Conservation (phyloP, 2,888 invertebrate genomes). For the Nudaria mundana region DNA sequence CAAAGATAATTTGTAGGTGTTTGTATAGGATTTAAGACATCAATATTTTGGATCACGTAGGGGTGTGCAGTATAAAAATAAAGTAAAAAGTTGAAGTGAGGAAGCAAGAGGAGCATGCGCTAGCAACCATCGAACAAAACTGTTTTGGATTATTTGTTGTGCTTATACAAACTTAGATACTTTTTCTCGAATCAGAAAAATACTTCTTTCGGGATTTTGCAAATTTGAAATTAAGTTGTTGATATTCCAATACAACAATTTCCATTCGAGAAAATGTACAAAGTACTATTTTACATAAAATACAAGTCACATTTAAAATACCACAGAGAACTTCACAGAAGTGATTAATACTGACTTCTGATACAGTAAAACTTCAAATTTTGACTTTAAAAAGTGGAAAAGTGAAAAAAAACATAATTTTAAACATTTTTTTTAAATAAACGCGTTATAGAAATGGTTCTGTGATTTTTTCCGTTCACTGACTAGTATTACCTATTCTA, state of each 20-base stretch:
- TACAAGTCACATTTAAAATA: constrained; percentile 31
- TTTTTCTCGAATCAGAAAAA: constrained; percentile 25
- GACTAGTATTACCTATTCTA: too few species aligned
- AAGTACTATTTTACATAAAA: constrained; percentile 31
- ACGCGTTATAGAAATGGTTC: too few species aligned
- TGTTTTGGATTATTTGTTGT: constrained; percentile 30
- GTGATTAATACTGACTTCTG: constrained; percentile 12
- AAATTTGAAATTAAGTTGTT: too few species aligned
- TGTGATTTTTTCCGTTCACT: too few species aligned
- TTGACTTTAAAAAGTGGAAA: constrained; percentile 21
- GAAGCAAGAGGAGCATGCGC: constrained; percentile 77
- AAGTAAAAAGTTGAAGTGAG: constrained; percentile 41
- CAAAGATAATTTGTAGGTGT: constrained; percentile 5
- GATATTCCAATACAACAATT: too few species aligned
- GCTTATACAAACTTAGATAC: constrained; percentile 21
- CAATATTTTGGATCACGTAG: constrained; percentile 21
- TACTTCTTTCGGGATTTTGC: not conserved
- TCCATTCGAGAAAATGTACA: constrained; percentile 24
- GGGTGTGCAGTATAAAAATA: constrained; percentile 30
- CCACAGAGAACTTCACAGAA: not conserved
- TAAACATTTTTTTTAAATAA: too few species aligned
- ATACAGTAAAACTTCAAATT: constrained; percentile 24
- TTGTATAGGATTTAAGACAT: constrained; percentile 15
- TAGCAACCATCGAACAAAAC: constrained; percentile 66
- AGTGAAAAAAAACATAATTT: too few species aligned